Base-by-base conservation (phyloP, 2,797 vertebrate species). In the Chiroxiphia lanceolata region DNA sequence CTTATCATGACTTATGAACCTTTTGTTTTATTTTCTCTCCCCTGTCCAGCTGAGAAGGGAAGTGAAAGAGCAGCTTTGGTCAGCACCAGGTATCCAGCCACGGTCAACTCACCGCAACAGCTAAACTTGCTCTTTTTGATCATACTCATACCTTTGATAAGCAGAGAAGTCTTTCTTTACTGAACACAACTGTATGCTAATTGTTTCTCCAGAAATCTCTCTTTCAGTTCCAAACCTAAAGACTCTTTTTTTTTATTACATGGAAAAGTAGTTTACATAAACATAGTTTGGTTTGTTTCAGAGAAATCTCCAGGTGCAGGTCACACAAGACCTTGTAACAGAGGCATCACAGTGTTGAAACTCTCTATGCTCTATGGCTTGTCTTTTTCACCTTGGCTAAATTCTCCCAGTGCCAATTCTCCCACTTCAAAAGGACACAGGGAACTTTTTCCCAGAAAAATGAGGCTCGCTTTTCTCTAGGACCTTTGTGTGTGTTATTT, bases 1-100 rank as follows among this genome's bases (percentile, higher is more conserved):
- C 18, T 31, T 21, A 33, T n/a, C 29, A 59, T 0, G 11, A 42
- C 22, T 13, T 11, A 33, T 0, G 0, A 61, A 15, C 3, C 22
- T 61, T 79, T 74, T 59, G 16, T 29, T n/a, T 2, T 25, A 21
- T 54, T 67, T 79, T 79, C 18, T 53, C 40, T 67, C 22, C 10
- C 6, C 11, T 74, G 38, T 51, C 16, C 26, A 38, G 22, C 27
- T 54, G 68, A 79, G 6, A 42, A 3, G 4, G 15, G 11, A 31
- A 67, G 15, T 21, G 31, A 33, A 16, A 33, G 34, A 42, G 22
- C 22, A 59, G 15, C 31, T 67, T 33, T 67, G 22, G 26, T 48
- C 47, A 22, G 11, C 11, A 42, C 34, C 16, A 61, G 60, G 8
- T 20, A 9, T 11, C 11, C 31, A 79, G 33, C 5, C 31, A 60